These are phyloP conservation scores for Poeciliopsis occidentalis DNA, from an alignment of 2,113 vertebrate species.

Conservation along the genomic window DNA sequence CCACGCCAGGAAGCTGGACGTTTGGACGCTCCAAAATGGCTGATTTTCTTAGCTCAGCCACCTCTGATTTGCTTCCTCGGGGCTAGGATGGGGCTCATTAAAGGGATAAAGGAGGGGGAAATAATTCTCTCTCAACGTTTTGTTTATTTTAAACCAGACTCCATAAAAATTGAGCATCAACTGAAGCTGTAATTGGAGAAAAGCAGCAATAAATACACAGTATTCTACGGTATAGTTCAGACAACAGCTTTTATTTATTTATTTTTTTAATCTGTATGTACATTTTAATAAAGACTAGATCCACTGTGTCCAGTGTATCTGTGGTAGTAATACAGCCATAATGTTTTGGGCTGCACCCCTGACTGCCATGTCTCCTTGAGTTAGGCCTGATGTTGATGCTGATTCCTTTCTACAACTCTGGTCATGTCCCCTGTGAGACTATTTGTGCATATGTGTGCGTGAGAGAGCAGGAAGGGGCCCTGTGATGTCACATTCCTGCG, in stretches of 20 bases:
- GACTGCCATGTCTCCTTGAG: slow-evolving; percentile 64
- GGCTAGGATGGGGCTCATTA: slow-evolving; percentile 74
- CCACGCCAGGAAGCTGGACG: slow-evolving; percentile 65
- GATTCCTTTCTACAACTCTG: slow-evolving; percentile 73
- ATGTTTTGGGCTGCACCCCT: slow-evolving; percentile 67
- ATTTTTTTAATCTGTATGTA: not conserved
- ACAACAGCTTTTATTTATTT: not conserved
- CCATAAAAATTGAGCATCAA: slow-evolving; percentile 49
- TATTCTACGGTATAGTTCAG: slow-evolving; percentile 2
- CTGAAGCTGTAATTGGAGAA: slow-evolving; percentile 56
- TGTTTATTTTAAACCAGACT: slow-evolving; percentile 71
- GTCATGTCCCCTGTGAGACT: slow-evolving; percentile 66
- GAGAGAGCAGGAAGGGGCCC: slow-evolving; percentile 46
- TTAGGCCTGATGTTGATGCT: slow-evolving; percentile 72
- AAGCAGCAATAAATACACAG: slow-evolving; percentile 21
- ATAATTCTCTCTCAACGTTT: slow-evolving; percentile 51
- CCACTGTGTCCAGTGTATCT: slow-evolving; percentile 20
- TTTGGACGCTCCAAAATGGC: slow-evolving; percentile 70
- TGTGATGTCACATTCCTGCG: slow-evolving; percentile 82
- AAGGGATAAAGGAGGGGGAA: slow-evolving; percentile 46
- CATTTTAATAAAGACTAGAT: slow-evolving; percentile 22
- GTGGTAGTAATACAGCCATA: slow-evolving; percentile 47
- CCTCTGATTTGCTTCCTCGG: slow-evolving; percentile 75
- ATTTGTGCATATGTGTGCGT: slow-evolving; percentile 31
- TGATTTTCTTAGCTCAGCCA: slow-evolving; percentile 75